These are phyloP conservation scores for Achatina immaculata DNA, from an alignment of 1,140 invertebrate species.

Conservation along the genomic window DNA sequence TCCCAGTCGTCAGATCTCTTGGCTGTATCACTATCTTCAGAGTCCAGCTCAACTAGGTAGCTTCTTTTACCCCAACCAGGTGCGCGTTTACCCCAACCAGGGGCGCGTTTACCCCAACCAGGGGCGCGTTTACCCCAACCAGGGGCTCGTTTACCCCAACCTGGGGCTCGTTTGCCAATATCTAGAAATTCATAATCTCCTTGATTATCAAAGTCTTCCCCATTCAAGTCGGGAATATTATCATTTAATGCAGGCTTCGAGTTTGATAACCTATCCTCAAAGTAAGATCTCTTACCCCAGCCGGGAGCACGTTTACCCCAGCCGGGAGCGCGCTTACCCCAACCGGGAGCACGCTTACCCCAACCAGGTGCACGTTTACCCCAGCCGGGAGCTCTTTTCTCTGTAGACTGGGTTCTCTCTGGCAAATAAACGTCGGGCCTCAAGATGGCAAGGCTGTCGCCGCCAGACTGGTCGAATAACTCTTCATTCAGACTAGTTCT, in stretches of 20 bases:
- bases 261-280: not conserved
- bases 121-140: conserved; percentile 19
- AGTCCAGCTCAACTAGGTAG: not conserved
- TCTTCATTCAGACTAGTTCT: not conserved
- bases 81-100: conserved; percentile 22
- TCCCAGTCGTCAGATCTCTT: not conserved
- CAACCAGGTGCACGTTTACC: conserved; percentile 15
- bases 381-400: not conserved
- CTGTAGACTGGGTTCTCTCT: not conserved
- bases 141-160: not conserved
- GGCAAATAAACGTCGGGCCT: not conserved
- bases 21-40: not conserved
- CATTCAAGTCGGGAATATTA: too few species aligned
- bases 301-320: conserved; percentile 28
- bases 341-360: not conserved
- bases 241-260: too few species aligned
- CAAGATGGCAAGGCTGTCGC: too few species aligned
- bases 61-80: conserved; percentile 32
- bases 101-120: not conserved
- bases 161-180: not conserved
- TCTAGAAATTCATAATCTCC: not conserved
- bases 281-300: conserved; percentile 15
- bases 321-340: conserved; percentile 9
- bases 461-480: not conserved
- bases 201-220: not conserved